Conservation (phyloP, 2,797 vertebrate species). For the Pantherophis alleghaniensis region DNA sequence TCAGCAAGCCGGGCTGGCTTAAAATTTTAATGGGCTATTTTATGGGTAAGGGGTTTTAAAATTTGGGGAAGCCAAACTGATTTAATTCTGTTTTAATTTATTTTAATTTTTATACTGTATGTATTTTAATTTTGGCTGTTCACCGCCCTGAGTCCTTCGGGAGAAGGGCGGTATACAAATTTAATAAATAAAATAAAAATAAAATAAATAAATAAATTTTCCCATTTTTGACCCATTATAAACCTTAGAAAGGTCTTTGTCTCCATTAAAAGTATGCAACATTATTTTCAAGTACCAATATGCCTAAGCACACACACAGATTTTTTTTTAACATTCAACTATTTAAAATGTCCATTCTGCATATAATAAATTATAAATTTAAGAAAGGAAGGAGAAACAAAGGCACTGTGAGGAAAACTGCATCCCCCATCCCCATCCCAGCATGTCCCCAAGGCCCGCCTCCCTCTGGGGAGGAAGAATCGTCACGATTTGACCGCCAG, state of each 20-base stretch:
- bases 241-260: not conserved
- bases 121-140: too few relatives aligned
- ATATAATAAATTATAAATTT: not conserved
- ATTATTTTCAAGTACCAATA: not conserved
- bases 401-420: too few relatives aligned
- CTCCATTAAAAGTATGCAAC: not conserved
- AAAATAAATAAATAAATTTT: not conserved
- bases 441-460: not conserved
- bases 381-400: conserved; percentile 49
- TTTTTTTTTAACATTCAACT: not conserved
- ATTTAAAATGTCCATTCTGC: not conserved
- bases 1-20: too few relatives aligned
- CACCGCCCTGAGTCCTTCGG: too few relatives aligned
- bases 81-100: too few relatives aligned
- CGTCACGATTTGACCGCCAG: not conserved
- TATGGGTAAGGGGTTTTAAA: too few relatives aligned
- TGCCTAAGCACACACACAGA: not conserved
- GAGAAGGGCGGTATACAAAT: too few relatives aligned
- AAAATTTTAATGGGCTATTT: too few relatives aligned
- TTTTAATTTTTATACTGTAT: too few relatives aligned
- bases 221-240: not conserved
- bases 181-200: too few relatives aligned
- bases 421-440: too few relatives aligned
- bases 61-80: too few relatives aligned
- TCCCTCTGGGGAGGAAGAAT: not conserved